A percentile compares a stretch with the other conserved stretches of the same genome.
phyloP scores from a whole-genome alignment of 2,797 vertebrate genomes.

The Scarus forsteni region DNA sequence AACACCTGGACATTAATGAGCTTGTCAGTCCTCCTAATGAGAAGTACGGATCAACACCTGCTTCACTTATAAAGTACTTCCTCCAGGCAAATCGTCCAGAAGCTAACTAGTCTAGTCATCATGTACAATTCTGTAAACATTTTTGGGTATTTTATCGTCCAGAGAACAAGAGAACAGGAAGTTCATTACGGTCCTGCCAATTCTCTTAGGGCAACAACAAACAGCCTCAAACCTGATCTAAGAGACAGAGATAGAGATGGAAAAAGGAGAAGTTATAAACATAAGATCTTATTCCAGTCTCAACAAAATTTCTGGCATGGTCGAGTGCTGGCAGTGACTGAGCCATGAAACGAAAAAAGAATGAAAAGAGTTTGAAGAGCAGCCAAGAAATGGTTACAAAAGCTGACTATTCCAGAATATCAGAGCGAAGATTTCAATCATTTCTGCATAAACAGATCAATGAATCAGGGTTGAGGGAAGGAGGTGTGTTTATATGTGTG shows the following conservation, averaged over 20 bases:
- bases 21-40: too few species aligned
- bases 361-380: slow-evolving; percentile 37
- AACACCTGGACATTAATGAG: too few species aligned
- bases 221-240: slow-evolving; percentile 22
- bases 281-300: slow-evolving; percentile 74
- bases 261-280: slow-evolving; percentile 65
- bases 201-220: slow-evolving; percentile 24
- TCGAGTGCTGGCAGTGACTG: slow-evolving; percentile 50
- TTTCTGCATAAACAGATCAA: slow-evolving; percentile 70
- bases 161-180: too few species aligned
- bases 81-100: too few species aligned
- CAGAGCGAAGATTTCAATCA: slow-evolving; percentile 59
- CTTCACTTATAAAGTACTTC: too few species aligned
- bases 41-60: too few species aligned
- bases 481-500: slow-evolving; percentile 8
- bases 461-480: slow-evolving; percentile 29
- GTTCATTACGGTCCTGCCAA: background rate
- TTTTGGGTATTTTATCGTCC: too few species aligned
- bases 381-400: slow-evolving; percentile 57
- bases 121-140: too few species aligned
- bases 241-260: slow-evolving; percentile 25
- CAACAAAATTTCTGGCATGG: slow-evolving; percentile 73
- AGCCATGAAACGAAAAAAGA: slow-evolving; percentile 61
- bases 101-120: too few species aligned
- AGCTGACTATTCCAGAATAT: slow-evolving; percentile 59